Evolutionary conservation across 2,888 invertebrate species (phyloP).

Genomic region (Acanthopleura granulata): DNA sequence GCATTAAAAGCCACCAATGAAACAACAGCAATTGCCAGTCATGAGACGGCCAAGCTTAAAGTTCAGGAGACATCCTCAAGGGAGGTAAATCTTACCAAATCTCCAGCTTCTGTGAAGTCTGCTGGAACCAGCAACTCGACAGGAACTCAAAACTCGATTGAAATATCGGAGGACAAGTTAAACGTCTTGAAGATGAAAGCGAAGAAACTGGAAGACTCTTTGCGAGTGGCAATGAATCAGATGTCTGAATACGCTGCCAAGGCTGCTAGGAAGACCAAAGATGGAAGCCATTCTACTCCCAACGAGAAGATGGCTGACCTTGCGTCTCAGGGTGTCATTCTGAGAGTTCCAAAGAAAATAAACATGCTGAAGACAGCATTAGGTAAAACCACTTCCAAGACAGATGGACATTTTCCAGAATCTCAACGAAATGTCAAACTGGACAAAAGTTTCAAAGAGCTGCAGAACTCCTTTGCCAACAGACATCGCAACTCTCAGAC

Average conservation of each 20-base stretch:
- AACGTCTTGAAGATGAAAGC: slow-evolving; percentile 48
- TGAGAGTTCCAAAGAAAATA: background rate
- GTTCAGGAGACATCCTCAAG: background rate
- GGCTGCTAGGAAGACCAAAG: background rate
- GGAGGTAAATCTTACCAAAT: background rate
- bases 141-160: slow-evolving; percentile 36
- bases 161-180: slow-evolving; percentile 54
- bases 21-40: background rate
- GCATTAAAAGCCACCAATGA: background rate
- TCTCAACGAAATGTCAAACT: background rate
- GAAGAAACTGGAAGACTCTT: slow-evolving; percentile 51
- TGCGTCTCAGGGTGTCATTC: background rate
- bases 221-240: slow-evolving; percentile 51
- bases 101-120: slow-evolving; percentile 35
- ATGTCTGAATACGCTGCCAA: slow-evolving; percentile 37
- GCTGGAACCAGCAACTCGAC: slow-evolving; percentile 34
- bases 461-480: background rate
- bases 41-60: background rate
- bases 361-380: background rate
- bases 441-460: background rate
- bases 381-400: background rate
- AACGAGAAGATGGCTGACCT: background rate
- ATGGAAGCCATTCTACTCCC: background rate
- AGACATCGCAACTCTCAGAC: background rate
- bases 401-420: background rate